Conservation (phyloP, 2,113 vertebrate species). For the Galemys pyrenaicus region DNA sequence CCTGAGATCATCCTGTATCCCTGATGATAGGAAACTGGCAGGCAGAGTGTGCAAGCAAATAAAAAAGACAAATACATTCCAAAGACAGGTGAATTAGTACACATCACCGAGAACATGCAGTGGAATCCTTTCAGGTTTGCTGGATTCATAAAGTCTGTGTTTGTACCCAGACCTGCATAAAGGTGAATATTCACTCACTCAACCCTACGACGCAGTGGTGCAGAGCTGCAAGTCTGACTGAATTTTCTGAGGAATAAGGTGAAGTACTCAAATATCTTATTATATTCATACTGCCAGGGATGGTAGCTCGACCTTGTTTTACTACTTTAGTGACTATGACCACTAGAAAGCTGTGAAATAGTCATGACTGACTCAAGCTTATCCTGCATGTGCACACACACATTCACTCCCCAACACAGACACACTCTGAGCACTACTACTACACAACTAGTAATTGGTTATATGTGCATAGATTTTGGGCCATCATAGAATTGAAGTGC, state of each 20-base stretch:
- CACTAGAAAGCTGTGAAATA: constrained; percentile 10
- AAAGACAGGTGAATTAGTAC: constrained; percentile 80
- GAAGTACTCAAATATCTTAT: not conserved
- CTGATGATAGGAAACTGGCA: constrained; percentile 74
- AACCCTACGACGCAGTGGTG: not conserved
- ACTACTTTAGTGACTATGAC: constrained; percentile 42
- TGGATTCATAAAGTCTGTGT: not conserved
- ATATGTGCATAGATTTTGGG: not conserved
- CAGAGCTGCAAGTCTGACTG: not conserved
- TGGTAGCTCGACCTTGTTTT: not conserved
- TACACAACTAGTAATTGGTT: not conserved
- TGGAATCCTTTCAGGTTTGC: constrained; percentile 27
- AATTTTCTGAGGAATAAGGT: not conserved
- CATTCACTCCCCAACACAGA: not conserved
- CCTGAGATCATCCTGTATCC: constrained; percentile 69
- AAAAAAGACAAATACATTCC: constrained; percentile 63
- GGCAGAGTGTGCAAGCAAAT: constrained; percentile 75
- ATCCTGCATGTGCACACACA: not conserved
- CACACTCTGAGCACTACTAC: not conserved
- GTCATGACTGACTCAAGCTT: not conserved
- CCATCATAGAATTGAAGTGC: not conserved
- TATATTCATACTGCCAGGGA: not conserved
- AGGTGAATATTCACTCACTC: not conserved
- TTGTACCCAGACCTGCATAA: not conserved
- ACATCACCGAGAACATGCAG: constrained; percentile 70